Evolutionary conservation across 2,113 vertebrate species (phyloP).

Genomic region (Anas platyrhynchos): DNA sequence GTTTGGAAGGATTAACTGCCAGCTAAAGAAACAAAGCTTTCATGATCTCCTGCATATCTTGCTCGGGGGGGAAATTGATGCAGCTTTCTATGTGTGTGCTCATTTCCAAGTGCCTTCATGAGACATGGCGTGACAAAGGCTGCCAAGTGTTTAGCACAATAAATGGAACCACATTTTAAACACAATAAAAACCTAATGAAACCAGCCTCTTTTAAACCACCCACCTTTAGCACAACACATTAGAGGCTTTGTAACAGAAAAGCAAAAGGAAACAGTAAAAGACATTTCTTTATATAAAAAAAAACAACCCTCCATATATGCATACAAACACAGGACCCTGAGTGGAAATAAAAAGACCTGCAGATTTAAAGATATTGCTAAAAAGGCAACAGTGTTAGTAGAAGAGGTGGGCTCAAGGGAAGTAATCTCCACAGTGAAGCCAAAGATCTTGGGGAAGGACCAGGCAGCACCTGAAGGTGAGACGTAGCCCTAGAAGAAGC

Average conservation of each 20-base stretch:
- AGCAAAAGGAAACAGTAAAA: conserved; percentile 13
- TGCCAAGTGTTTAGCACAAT: conserved; percentile 63
- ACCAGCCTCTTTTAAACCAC: conserved; percentile 51
- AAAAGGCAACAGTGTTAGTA: background rate
- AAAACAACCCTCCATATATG: background rate
- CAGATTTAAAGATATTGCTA: background rate
- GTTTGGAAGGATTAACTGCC: conserved; percentile 55
- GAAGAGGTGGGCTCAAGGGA: background rate
- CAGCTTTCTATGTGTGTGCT: conserved; percentile 50
- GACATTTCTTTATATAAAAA: background rate
- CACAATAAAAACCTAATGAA: conserved; percentile 61
- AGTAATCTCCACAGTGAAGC: accelerated
- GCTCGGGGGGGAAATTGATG: conserved; percentile 40
- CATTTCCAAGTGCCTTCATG: conserved; percentile 56
- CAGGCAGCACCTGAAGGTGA: background rate
- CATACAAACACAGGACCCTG: background rate
- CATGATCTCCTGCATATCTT: conserved; percentile 51
- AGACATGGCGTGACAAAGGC: conserved; percentile 38
- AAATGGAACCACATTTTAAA: conserved; percentile 61
- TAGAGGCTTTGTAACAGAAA: background rate
- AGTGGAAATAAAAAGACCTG: background rate
- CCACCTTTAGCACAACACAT: conserved; percentile 35
- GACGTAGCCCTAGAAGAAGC: accelerated
- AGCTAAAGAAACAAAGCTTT: conserved; percentile 64
- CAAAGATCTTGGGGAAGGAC: background rate